Conservation (phyloP, 2,888 invertebrate species). For the Colletes collaris region DNA sequence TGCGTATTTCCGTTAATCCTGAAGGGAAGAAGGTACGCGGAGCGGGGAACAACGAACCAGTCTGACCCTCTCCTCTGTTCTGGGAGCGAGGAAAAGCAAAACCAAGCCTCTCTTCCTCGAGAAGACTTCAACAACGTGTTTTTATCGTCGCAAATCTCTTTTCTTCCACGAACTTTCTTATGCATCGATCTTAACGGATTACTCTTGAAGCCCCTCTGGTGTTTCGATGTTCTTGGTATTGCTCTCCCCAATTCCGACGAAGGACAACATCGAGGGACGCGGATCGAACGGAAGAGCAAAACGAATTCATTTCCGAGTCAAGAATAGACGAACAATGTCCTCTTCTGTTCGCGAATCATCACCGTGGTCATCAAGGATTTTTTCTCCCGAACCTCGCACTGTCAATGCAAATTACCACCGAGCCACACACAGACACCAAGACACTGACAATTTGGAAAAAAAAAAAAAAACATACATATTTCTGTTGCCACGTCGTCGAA, state of each 20-base stretch:
- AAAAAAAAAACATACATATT: background rate
- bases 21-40: constrained; percentile 44
- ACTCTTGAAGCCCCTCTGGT: constrained; percentile 38
- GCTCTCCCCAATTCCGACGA: constrained; percentile 25
- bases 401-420: constrained; percentile 61
- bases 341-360: constrained; percentile 41
- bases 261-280: constrained; percentile 9
- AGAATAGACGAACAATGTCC: constrained; percentile 28
- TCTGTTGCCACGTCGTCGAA: constrained; percentile 12
- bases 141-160: constrained; percentile 52
- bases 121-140: constrained; percentile 48
- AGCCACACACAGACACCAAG: constrained; percentile 44
- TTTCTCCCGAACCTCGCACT: constrained; percentile 49
- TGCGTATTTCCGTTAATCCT: constrained; percentile 48
- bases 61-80: constrained; percentile 59
- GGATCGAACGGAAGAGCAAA: background rate
- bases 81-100: constrained; percentile 42
- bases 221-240: constrained; percentile 39
- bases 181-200: constrained; percentile 37
- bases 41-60: constrained; percentile 68
- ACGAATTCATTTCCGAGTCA: background rate
- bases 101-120: constrained; percentile 39
- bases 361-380: constrained; percentile 40
- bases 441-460: constrained; percentile 5
- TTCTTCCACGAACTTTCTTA: constrained; percentile 64